These are phyloP conservation scores for Neodontobutis hainanensis DNA, from an alignment of 2,113 vertebrate species.

Conservation along the genomic window DNA sequence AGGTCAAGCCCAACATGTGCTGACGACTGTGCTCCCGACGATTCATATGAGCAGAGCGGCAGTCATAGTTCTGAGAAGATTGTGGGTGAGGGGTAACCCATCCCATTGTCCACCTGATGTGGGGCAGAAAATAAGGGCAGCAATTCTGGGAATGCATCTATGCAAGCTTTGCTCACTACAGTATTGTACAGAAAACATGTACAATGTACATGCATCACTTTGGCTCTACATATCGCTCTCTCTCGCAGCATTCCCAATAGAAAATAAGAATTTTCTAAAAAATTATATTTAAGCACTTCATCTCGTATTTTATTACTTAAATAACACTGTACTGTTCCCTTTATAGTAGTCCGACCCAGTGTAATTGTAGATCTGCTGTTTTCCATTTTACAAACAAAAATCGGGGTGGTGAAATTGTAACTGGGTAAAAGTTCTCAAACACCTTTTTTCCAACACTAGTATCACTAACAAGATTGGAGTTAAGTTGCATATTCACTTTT, in stretches of 20 bases:
- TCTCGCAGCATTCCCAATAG: no score
- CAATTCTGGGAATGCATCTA: slow-evolving; percentile 62
- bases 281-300: no score
- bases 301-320: background rate
- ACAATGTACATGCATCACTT: no score
- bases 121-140: slow-evolving; percentile 78
- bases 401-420: background rate
- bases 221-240: no score
- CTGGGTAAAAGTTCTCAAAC: background rate
- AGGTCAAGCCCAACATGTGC: slow-evolving; percentile 44
- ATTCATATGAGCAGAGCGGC: background rate
- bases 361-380: background rate
- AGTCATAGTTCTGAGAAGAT: slow-evolving; percentile 21
- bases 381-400: background rate
- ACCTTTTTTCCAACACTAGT: background rate
- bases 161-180: slow-evolving; percentile 3
- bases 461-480: background rate
- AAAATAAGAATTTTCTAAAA: no score
- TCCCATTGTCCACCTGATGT: slow-evolving; percentile 77
- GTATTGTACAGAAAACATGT: background rate
- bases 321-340: background rate
- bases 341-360: background rate
- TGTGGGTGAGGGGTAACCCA: slow-evolving; percentile 36
- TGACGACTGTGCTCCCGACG: background rate
- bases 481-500: slow-evolving; percentile 3